A percentile compares a stretch with the other conserved stretches of the same genome.
phyloP scores from a whole-genome alignment of 2,797 vertebrate genomes.

The Hydrophis major region DNA sequence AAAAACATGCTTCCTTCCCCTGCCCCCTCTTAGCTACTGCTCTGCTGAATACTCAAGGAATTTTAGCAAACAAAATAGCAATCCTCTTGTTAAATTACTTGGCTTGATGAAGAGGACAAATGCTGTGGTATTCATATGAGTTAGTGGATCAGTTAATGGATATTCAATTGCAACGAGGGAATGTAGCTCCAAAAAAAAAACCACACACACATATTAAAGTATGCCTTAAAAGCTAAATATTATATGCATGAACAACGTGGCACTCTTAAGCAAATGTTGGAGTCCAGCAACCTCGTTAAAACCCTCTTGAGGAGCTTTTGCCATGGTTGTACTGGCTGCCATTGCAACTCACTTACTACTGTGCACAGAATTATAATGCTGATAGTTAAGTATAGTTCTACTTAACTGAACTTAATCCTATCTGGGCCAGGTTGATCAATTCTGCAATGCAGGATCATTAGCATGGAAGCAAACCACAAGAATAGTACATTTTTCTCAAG shows the following conservation, averaged over 20 bases:
- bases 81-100: conserved; percentile 4
- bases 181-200: background rate
- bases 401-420: background rate
- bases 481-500: background rate
- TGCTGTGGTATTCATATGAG: background rate
- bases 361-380: background rate
- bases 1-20: conserved; percentile 45
- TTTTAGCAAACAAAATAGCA: background rate
- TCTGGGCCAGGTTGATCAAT: background rate
- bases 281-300: background rate
- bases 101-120: background rate
- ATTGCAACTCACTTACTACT: background rate
- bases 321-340: background rate
- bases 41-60: background rate
- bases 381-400: background rate
- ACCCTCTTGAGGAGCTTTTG: background rate
- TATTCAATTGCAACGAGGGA: background rate
- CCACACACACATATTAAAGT: background rate
- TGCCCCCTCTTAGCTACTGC: background rate
- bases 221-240: background rate
- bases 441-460: background rate
- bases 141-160: background rate
- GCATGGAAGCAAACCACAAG: background rate
- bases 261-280: background rate
- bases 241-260: background rate